Conservation (phyloP, 2,113 vertebrate species). For the Aphyosemion australe region DNA sequence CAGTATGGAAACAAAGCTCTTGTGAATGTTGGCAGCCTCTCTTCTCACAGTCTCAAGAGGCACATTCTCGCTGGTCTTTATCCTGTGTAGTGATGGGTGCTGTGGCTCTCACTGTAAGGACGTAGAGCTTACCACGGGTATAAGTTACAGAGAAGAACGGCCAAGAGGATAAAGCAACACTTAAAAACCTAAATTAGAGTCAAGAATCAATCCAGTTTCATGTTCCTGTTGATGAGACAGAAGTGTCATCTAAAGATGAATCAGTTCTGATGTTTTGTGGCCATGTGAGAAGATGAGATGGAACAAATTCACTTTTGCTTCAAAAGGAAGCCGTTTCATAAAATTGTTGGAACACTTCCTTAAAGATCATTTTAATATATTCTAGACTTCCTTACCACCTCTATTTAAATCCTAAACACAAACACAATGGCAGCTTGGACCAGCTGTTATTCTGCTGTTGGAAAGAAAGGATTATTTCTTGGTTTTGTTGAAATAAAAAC, state of each 20-base stretch:
- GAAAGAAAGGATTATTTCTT: conserved; percentile 58
- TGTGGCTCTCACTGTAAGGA: conserved; percentile 68
- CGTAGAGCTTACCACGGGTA: conserved; percentile 78
- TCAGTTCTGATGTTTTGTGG: neutral
- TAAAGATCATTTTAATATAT: neutral
- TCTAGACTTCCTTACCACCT: neutral
- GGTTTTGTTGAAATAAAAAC: conserved; percentile 55
- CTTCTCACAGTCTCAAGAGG: conserved; percentile 70
- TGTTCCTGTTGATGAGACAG: conserved; percentile 2
- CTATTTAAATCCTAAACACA: conserved; percentile 15
- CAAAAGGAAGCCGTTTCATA: conserved; percentile 2
- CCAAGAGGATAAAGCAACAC: conserved; percentile 44
- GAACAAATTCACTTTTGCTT: neutral
- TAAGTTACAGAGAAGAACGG: conserved; percentile 71
- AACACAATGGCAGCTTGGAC: conserved; percentile 50
- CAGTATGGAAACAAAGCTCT: conserved; percentile 72
- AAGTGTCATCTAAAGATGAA: conserved; percentile 6
- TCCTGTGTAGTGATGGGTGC: conserved; percentile 73
- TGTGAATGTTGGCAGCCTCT: conserved; percentile 71
- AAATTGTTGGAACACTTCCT: neutral
- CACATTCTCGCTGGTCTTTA: conserved; percentile 73
- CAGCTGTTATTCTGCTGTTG: conserved; percentile 63
- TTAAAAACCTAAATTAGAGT: conserved; percentile 45
- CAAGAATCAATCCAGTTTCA: conserved; percentile 41
- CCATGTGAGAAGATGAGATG: neutral